These are phyloP conservation scores for Galeopsomyia nigrocyanea DNA, from an alignment of 2,888 invertebrate genomes.

Conservation along the genomic window DNA sequence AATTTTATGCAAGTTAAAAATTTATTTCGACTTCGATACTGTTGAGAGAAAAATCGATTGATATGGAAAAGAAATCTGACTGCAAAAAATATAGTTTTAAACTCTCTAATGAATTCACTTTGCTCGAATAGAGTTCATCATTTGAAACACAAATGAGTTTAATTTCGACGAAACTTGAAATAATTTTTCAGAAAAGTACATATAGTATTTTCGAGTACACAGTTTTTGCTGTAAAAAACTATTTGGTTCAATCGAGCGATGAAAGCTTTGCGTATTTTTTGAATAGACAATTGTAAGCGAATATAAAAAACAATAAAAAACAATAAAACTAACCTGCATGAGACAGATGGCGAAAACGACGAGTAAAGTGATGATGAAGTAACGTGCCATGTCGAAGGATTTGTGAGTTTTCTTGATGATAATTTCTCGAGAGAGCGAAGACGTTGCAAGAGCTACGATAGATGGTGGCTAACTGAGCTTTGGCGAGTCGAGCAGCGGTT, in stretches of 20 bases:
- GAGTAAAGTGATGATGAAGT: constrained; percentile 49
- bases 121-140: too few species aligned
- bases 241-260: too few species aligned
- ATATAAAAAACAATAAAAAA: not conserved
- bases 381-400: constrained; percentile 54
- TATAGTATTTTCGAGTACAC: not conserved
- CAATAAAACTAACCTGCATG: constrained; percentile 54
- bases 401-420: not conserved
- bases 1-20: too few species aligned
- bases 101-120: too few species aligned
- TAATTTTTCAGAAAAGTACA: not conserved
- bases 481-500: constrained; percentile 15
- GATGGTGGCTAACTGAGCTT: constrained; percentile 45
- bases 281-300: not conserved
- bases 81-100: too few species aligned
- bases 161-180: too few species aligned
- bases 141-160: too few species aligned
- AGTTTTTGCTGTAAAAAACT: not conserved
- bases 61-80: too few species aligned
- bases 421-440: constrained; percentile 1
- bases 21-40: too few species aligned
- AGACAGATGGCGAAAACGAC: constrained; percentile 50
- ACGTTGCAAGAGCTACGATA: constrained; percentile 34
- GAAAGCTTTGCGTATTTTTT: too few species aligned
- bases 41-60: too few species aligned